Conservation (phyloP, 2,113 vertebrate species). For the Neotragus moschatus region DNA sequence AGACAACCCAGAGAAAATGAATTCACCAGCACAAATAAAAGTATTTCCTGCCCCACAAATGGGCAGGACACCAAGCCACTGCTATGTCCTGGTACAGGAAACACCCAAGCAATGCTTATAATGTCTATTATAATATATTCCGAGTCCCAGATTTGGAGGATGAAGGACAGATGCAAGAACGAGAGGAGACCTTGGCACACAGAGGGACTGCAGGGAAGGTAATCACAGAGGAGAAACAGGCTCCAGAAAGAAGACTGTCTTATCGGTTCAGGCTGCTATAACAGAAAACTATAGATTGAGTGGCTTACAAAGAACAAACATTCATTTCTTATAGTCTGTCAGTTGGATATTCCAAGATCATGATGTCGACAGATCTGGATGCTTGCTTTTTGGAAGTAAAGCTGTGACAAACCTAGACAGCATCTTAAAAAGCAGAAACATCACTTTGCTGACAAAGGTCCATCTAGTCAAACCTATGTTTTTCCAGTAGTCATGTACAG, state of each 20-base stretch:
- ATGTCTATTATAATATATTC: neutral
- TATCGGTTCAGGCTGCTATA: neutral
- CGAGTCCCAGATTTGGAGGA: neutral
- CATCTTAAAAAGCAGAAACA: neutral
- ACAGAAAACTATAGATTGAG: neutral
- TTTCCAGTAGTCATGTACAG: neutral
- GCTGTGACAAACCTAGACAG: neutral
- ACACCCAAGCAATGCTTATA: neutral
- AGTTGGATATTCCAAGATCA: neutral
- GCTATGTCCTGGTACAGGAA: neutral
- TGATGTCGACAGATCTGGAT: neutral
- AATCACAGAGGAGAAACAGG: neutral
- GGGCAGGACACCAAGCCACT: slow-evolving; percentile 12
- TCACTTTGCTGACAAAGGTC: neutral
- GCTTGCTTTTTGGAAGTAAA: neutral
- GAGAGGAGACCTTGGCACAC: neutral
- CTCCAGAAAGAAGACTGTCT: neutral
- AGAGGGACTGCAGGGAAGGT: neutral
- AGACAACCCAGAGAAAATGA: slow-evolving; percentile 16
- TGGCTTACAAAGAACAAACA: neutral
- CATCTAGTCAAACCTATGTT: neutral
- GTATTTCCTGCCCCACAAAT: slow-evolving; percentile 25
- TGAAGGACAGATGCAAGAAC: neutral
- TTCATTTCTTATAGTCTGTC: neutral
- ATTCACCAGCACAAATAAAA: neutral